A percentile compares a stretch with the other conserved stretches of the same genome.
Conservation (phyloP, 2,797 vertebrate species). For the Anisognathus igniventris region DNA sequence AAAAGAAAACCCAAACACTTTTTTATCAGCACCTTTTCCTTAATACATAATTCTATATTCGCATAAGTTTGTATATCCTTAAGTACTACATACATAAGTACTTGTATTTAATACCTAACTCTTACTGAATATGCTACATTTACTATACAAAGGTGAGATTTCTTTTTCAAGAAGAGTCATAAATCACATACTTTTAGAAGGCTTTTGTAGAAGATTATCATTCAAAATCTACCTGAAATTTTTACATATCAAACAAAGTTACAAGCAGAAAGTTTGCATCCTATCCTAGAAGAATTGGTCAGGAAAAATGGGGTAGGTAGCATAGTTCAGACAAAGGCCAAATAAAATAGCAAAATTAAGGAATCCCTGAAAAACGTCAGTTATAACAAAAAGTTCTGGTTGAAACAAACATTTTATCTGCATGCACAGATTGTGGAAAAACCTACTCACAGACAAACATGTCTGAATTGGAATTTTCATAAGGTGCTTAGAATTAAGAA, state of each 20-base stretch:
- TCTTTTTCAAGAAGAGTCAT: not conserved
- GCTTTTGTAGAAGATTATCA: not conserved
- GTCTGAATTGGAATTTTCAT: not conserved
- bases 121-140: not conserved
- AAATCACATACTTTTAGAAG: not conserved
- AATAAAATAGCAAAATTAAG: not conserved
- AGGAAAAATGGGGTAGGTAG: not conserved
- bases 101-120: not conserved
- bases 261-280: not conserved
- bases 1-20: not conserved
- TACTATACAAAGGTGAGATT: fast-evolving
- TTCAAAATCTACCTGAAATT: not conserved
- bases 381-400: not conserved
- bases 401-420: not conserved
- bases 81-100: not conserved
- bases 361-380: not conserved
- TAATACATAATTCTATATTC: not conserved
- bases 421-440: not conserved
- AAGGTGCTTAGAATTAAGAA: not conserved
- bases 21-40: not conserved
- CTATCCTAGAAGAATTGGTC: not conserved
- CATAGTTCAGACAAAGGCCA: not conserved
- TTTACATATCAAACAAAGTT: not conserved
- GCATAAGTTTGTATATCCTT: not conserved
- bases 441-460: not conserved